Evolutionary conservation across 2,888 invertebrate species (phyloP).

Genomic region (Ctenicera cuprea): DNA sequence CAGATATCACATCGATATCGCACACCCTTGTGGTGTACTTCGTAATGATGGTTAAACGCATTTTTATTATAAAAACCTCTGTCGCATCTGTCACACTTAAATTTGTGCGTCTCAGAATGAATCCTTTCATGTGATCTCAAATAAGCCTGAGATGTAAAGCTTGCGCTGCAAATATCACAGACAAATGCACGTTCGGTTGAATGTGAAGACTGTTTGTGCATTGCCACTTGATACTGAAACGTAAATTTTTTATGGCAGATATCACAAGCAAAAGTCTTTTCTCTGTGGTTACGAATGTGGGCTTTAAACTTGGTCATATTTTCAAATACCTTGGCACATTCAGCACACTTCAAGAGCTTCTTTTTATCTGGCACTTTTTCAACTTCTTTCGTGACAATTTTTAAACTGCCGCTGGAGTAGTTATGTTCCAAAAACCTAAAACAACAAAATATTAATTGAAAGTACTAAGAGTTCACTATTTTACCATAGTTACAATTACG

Average conservation of each 20-base stretch:
- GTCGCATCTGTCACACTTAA: conserved; percentile 50
- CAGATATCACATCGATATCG: conserved; percentile 74
- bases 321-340: conserved; percentile 75
- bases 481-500: too few relatives aligned
- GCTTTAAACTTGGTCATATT: conserved; percentile 52
- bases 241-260: conserved; percentile 28
- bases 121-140: conserved; percentile 61
- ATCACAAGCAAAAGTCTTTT: conserved; percentile 34
- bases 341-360: conserved; percentile 67
- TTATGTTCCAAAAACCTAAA: conserved; percentile 1
- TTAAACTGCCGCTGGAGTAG: background rate
- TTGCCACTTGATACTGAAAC: conserved; percentile 14
- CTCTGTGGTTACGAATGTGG: conserved; percentile 31
- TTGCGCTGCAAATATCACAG: conserved; percentile 46
- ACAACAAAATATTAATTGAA: background rate
- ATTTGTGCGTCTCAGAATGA: conserved; percentile 58
- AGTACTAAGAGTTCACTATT: too few relatives aligned
- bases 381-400: background rate
- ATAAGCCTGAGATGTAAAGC: conserved; percentile 62
- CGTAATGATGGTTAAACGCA: conserved; percentile 67
- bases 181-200: conserved; percentile 28
- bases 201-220: conserved; percentile 31
- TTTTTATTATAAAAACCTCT: conserved; percentile 39
- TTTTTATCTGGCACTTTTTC: background rate
- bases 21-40: conserved; percentile 72